These are phyloP conservation scores for Hirtodrosophila histrioides DNA, from an alignment of 2,888 invertebrate species.

Conservation along the genomic window DNA sequence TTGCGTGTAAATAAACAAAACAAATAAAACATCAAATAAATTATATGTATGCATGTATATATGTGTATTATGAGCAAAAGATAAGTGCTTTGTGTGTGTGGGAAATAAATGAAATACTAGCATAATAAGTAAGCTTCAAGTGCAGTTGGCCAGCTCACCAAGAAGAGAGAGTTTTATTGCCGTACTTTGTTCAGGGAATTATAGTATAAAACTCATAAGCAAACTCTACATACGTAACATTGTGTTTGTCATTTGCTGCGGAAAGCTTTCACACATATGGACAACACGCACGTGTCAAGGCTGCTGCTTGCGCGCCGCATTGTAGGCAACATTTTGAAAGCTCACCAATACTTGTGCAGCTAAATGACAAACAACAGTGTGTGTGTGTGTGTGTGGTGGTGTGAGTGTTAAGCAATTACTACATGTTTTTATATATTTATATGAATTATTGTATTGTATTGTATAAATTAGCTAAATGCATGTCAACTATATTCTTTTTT, in stretches of 20 bases:
- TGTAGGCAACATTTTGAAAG: conserved; percentile 18
- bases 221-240: conserved; percentile 31
- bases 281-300: conserved; percentile 12
- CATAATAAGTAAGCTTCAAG: conserved; percentile 29
- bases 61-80: conserved; percentile 31
- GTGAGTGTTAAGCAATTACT: conserved; percentile 51
- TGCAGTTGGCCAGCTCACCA: conserved; percentile 1
- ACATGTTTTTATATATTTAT: conserved; percentile 51
- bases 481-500: conserved; percentile 64
- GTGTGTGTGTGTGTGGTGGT: conserved; percentile 14
- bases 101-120: conserved; percentile 29
- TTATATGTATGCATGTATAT: conserved; percentile 43
- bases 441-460: conserved; percentile 59
- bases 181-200: conserved; percentile 13
- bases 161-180: conserved; percentile 16
- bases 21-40: conserved; percentile 72
- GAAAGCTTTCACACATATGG: conserved; percentile 29
- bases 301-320: neutral
- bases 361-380: conserved; percentile 14
- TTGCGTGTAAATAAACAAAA: conserved; percentile 77
- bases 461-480: conserved; percentile 74
- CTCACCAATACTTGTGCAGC: conserved; percentile 17
- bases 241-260: conserved; percentile 25
- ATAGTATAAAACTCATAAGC: conserved; percentile 40
- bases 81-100: conserved; percentile 31